Conservation (phyloP, 2,797 vertebrate genomes). For the Sebastes minor region DNA sequence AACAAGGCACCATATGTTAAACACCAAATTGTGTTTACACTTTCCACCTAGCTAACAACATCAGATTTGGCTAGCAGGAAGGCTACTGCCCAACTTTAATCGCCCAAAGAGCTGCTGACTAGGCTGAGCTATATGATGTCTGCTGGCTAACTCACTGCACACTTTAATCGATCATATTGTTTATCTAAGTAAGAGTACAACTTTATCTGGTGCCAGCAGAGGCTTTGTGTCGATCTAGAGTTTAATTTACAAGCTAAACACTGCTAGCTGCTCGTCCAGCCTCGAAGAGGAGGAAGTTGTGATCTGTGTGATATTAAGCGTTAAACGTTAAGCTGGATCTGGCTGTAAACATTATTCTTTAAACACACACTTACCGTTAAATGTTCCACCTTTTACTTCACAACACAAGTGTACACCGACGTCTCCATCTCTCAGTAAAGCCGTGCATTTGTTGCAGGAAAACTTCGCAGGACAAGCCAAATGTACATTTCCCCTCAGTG, state of each 20-base stretch:
- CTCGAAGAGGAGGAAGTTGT: conserved; percentile 64
- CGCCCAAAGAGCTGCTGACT: conserved; percentile 31
- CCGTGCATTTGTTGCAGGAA: conserved; percentile 32
- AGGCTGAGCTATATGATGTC: not conserved
- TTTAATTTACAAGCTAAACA: conserved; percentile 45
- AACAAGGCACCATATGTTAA: not conserved
- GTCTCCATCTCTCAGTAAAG: conserved; percentile 16
- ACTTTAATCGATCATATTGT: not conserved
- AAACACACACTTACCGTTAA: conserved; percentile 32
- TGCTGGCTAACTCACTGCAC: not conserved
- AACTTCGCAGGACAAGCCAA: conserved; percentile 59
- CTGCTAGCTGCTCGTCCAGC: conserved; percentile 57
- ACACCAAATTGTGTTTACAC: conserved; percentile 28
- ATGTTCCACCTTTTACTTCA: not conserved
- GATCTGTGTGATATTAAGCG: conserved; percentile 3
- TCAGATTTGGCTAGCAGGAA: conserved; percentile 34
- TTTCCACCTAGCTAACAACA: conserved; percentile 40
- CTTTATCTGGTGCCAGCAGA: not conserved
- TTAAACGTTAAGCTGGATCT: not conserved
- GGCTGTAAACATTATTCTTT: not conserved
- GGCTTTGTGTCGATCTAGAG: not conserved
- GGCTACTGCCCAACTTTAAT: conserved; percentile 64
- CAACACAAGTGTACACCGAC: not conserved
- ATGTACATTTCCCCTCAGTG: conserved; percentile 42
- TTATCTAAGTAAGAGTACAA: not conserved